Evolutionary conservation across 2,888 invertebrate genomes (phyloP), one percentile per base, ranked within the genome.

Genomic region (Labia minor): DNA sequence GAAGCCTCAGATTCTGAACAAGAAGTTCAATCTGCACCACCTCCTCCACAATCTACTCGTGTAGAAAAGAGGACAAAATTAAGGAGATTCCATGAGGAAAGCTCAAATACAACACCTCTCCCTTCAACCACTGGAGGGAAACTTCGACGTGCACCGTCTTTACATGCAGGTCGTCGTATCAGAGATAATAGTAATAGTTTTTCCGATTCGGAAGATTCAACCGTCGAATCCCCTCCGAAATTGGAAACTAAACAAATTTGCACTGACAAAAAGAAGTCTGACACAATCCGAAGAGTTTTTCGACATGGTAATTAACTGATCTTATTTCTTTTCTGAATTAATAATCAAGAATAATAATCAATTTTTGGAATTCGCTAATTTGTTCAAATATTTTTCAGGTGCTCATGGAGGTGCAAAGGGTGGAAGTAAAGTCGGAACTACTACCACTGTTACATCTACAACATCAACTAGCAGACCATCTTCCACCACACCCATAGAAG

Each of bases 231-330:
- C 1, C 80, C 80, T 0, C 77, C 79, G 1, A 80, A 79, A 67
- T 69, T 80, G 21, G 80, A 80, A 64, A 79, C 78, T n/a, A 82
- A 82, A 65, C 76, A 80, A 11, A 81, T 83, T 1, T 4, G 49
- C 14, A 81, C 83, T 68, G 87, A 88, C 75, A 87, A 87, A 73
- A 88, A 87, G 77, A 88, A 88, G 75, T 86, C 81, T 72, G 85
- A 83, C 72, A 86, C 87, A 0, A 75, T 88, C 66, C 79, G 85
- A 61, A 86, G 85, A 73, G 77, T 88, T 65, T 87, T 87, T 82
- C 81, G 1, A 80, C 80, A 11, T 77, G 78, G 68, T 79, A 83
- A n/a, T 82, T 80, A 8, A 6, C 8, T 26, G 8, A 26, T 26
- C 3, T n/a, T 26, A 26, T 26, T 26, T 8, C 26, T 26, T 26